Evolutionary conservation across 2,888 invertebrate species (phyloP).

Genomic region (Julus scandinavius): DNA sequence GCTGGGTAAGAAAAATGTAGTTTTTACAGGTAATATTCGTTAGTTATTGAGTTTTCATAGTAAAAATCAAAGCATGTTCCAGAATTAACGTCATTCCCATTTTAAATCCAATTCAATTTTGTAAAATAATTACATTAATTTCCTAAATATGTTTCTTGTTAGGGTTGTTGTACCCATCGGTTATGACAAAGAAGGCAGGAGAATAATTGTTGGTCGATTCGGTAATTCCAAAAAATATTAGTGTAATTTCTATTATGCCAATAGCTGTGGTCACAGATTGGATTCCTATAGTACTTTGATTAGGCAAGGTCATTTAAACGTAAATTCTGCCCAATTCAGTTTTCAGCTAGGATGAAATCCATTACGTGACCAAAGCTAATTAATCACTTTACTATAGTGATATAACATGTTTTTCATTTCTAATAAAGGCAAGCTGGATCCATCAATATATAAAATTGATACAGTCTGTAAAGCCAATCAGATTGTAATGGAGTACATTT

Average conservation of each 20-base stretch:
- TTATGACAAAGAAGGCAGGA: conserved; percentile 73
- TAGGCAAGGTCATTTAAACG: no score
- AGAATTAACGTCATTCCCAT: neutral
- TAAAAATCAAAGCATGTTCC: neutral
- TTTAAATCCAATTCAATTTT: neutral
- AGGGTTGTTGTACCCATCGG: conserved; percentile 61
- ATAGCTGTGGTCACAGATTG: no score
- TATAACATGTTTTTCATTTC: neutral
- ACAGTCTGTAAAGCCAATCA: neutral
- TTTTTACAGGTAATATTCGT: neutral
- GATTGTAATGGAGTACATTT: conserved; percentile 16
- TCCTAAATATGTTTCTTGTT: neutral
- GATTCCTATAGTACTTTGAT: no score
- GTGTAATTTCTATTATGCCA: no score
- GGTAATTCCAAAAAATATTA: conserved; percentile 34
- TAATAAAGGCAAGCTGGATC: neutral
- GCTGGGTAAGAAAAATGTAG: conserved; percentile 63
- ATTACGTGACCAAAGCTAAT: no score
- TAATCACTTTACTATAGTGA: neutral
- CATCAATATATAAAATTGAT: conserved; percentile 9
- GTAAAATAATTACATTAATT: neutral
- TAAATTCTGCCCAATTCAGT: no score
- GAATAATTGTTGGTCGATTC: conserved; percentile 66
- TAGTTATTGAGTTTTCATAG: neutral
- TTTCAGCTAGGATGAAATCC: no score